These are phyloP conservation scores for Nephrotoma appendiculata DNA, from an alignment of 2,888 invertebrate species.

Conservation along the genomic window DNA sequence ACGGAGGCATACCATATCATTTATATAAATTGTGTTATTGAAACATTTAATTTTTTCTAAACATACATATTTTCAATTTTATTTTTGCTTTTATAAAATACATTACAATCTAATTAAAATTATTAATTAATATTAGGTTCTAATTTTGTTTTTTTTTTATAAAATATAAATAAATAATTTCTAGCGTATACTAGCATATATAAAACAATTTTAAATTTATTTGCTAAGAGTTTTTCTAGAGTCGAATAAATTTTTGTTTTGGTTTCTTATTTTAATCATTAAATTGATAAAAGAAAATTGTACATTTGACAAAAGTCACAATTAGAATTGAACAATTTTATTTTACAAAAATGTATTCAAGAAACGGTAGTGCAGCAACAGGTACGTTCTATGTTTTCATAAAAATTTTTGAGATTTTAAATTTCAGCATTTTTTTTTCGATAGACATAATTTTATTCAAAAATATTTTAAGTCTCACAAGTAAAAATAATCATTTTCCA, in stretches of 20 bases:
- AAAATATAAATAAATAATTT: not conserved
- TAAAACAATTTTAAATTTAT: not conserved
- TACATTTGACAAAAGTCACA: not conserved
- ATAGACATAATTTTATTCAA: not conserved
- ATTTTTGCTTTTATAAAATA: not conserved
- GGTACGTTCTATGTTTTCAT: slow-evolving; percentile 1
- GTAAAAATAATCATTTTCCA: not conserved
- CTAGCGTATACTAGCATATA: not conserved
- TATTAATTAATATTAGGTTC: not conserved
- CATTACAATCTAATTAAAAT: not conserved
- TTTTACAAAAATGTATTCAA: not conserved
- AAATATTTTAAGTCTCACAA: not conserved
- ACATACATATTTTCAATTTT: not conserved
- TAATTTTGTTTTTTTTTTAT: not conserved
- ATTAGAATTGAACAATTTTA: not conserved
- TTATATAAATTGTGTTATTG: not conserved
- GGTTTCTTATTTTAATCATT: not conserved
- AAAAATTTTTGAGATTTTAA: not conserved
- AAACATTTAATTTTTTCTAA: not conserved
- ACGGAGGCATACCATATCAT: not conserved
- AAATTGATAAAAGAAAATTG: not conserved
- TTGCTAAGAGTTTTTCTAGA: not conserved
- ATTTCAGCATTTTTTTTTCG: not conserved
- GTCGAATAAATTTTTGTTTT: not conserved
- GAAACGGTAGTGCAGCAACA: slow-evolving; percentile 3